A percentile compares a stretch with the other conserved stretches of the same genome.
These are phyloP conservation scores for Melipona beecheii DNA, from an alignment of 2,888 invertebrate genomes.

Conservation along the genomic window DNA sequence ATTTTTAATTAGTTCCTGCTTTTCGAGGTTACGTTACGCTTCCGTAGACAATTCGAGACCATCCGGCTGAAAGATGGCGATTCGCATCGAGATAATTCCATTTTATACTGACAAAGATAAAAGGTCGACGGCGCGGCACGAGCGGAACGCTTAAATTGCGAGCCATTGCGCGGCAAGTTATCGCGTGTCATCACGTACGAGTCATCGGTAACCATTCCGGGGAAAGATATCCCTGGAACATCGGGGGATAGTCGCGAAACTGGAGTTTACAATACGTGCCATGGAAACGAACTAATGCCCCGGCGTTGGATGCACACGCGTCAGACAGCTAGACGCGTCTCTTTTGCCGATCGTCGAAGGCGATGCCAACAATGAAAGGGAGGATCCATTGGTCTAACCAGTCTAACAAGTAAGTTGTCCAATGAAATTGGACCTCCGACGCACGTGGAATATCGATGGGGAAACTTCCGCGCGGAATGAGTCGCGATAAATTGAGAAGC, in stretches of 20 bases:
- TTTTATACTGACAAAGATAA: slow-evolving; percentile 26
- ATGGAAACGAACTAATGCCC: slow-evolving; percentile 60
- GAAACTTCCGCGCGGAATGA: not conserved
- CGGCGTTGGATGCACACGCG: slow-evolving; percentile 43
- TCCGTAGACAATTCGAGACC: not conserved
- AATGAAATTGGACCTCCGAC: slow-evolving; percentile 17
- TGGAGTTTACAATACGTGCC: slow-evolving; percentile 67
- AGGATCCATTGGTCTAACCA: slow-evolving; percentile 12
- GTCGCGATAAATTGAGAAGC: not conserved
- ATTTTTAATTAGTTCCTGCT: no score
- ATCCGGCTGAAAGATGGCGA: not conserved
- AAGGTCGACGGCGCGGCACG: not conserved
- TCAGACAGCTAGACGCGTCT: slow-evolving; percentile 47
- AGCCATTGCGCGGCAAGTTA: slow-evolving; percentile 33
- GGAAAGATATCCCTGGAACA: slow-evolving; percentile 43
- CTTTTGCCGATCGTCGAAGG: slow-evolving; percentile 46
- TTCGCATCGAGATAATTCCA: not conserved
- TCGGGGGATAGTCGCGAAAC: slow-evolving; percentile 58
- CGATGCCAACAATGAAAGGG: slow-evolving; percentile 31
- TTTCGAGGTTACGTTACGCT: not conserved
- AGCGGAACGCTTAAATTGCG: slow-evolving; percentile 17
- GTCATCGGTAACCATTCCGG: slow-evolving; percentile 56
- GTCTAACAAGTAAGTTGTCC: slow-evolving; percentile 10
- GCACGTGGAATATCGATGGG: slow-evolving; percentile 44
- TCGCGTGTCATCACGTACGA: slow-evolving; percentile 52